Evolutionary conservation across 2,797 vertebrate species (phyloP), one percentile per base, ranked within the genome.

Genomic region (Protosalanx chinensis): DNA sequence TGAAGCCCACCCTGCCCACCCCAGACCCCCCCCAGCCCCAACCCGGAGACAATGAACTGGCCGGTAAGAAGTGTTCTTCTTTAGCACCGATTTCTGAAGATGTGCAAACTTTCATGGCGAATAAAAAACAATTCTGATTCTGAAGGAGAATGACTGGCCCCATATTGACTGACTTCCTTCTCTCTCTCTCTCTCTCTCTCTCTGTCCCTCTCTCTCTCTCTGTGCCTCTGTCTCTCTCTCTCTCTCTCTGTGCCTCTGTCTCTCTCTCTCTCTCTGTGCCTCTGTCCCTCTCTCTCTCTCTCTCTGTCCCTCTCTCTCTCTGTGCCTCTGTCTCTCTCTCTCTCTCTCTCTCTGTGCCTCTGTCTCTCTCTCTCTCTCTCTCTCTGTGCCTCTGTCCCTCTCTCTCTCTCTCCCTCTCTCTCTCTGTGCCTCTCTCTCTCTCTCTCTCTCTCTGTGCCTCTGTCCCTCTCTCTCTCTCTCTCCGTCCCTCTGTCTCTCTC

Each of bases 31-130:
- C 53, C 0, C 85, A 82, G 3, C 79, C 86, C 1, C 82, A 81
- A 58, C 83, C 83, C 3, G 87, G 71, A 67, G 90, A 90, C 18
- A 76, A 76, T 13, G 90, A 94, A 72, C 78, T 87, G 69, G 83
- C 89, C 16, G 89, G 91, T 93, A 0, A 23, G 3, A 10, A 67
- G 41, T 13, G 18, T 18, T 15, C 30, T 33, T 46, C 41, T 12
- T 46, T 12, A 46, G 41, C 41, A 46, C 41, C 0, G 7, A 46
- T 46, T 46, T 46, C 41, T 0, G 10, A 46, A 46, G 12, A 27
- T 27, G 23, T 27, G 23, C 23, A 27, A 27, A 27, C 23, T 27
- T 27, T 27, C 23, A 27, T 27, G 23, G 23, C 23, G 23, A 27
- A 27, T 27, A 27, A 27, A 27, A 27, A 27, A 27, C 23, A 27